Evolutionary conservation across 1,140 invertebrate species (phyloP).

Genomic region (Neodiprion virginianus): DNA sequence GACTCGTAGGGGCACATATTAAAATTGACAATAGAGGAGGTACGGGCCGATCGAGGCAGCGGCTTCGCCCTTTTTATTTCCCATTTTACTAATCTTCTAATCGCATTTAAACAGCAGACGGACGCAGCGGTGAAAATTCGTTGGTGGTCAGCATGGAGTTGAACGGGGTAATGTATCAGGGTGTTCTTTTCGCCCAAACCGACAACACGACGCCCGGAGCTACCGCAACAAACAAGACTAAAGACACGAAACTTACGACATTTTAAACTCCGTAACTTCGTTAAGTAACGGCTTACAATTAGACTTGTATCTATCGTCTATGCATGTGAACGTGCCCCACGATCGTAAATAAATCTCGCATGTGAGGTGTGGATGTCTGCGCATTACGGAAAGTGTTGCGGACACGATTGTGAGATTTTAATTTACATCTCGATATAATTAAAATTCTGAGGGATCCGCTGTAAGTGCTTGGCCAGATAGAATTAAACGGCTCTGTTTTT

Average conservation of each 20-base stretch:
- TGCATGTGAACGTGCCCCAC: constrained; percentile 50
- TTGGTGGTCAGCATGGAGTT: constrained; percentile 95
- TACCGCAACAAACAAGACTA: constrained; percentile 34
- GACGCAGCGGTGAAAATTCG: constrained; percentile 81
- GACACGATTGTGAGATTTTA: constrained; percentile 15
- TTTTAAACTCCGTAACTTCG: constrained; percentile 23
- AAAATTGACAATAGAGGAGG: constrained; percentile 85
- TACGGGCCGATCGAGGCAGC: constrained; percentile 18
- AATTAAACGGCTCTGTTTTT: background rate
- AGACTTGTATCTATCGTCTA: constrained; percentile 32
- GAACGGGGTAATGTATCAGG: constrained; percentile 91
- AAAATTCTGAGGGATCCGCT: background rate
- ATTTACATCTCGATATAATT: background rate
- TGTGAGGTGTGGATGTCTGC: background rate
- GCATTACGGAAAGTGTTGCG: no score
- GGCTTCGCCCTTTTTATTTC: background rate
- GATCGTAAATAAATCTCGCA: constrained; percentile 50
- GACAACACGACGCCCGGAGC: constrained; percentile 39
- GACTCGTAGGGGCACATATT: constrained; percentile 74
- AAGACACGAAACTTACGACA: constrained; percentile 30
- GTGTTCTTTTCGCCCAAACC: constrained; percentile 81
- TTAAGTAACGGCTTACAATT: background rate
- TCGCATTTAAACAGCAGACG: constrained; percentile 65
- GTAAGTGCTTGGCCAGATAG: background rate
- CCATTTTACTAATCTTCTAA: constrained; percentile 24